Percentiles rank a stretch among this genome's conserved stretches.
These are phyloP conservation scores for Cremastinae sp. DNA, from an alignment of 2,888 invertebrate genomes.

Conservation along the genomic window DNA sequence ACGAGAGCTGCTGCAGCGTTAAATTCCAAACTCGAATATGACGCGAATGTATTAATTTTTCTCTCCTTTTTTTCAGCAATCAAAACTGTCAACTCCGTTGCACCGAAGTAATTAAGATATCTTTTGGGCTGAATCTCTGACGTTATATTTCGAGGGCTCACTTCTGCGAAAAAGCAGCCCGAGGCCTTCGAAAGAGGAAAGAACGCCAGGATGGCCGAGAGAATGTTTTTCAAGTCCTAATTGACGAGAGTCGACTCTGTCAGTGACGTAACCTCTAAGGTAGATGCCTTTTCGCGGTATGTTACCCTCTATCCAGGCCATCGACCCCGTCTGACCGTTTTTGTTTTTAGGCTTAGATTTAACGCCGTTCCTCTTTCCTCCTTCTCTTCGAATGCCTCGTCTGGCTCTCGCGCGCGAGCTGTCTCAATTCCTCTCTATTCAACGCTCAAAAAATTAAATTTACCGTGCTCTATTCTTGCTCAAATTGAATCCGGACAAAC, in stretches of 20 bases:
- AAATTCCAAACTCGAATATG: too few relatives aligned
- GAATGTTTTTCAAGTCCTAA: slow-evolving; percentile 51
- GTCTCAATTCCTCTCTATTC: slow-evolving; percentile 29
- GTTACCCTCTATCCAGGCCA: slow-evolving; percentile 64
- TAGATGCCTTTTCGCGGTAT: slow-evolving; percentile 64
- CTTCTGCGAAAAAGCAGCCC: slow-evolving; percentile 35
- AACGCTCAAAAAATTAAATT: slow-evolving; percentile 15
- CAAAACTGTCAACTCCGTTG: background rate
- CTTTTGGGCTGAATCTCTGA: slow-evolving; percentile 8
- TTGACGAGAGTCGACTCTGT: slow-evolving; percentile 58
- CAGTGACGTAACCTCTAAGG: slow-evolving; percentile 71
- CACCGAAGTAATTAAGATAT: slow-evolving; percentile 6
- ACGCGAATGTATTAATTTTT: too few relatives aligned
- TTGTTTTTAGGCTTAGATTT: slow-evolving; percentile 61
- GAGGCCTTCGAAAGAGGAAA: slow-evolving; percentile 28
- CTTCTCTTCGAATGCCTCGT: slow-evolving; percentile 14
- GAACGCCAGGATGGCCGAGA: slow-evolving; percentile 23
- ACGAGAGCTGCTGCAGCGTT: too few relatives aligned
- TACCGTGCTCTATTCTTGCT: slow-evolving; percentile 37
- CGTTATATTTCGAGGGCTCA: slow-evolving; percentile 7
- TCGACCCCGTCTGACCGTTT: slow-evolving; percentile 68
- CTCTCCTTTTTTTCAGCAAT: background rate
- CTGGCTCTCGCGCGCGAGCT: slow-evolving; percentile 7
- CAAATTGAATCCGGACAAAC: slow-evolving; percentile 54
- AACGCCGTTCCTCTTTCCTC: slow-evolving; percentile 45